These are phyloP conservation scores for Mesorhabditis spiculigera DNA, from an alignment of 2,888 invertebrate genomes.

Conservation along the genomic window DNA sequence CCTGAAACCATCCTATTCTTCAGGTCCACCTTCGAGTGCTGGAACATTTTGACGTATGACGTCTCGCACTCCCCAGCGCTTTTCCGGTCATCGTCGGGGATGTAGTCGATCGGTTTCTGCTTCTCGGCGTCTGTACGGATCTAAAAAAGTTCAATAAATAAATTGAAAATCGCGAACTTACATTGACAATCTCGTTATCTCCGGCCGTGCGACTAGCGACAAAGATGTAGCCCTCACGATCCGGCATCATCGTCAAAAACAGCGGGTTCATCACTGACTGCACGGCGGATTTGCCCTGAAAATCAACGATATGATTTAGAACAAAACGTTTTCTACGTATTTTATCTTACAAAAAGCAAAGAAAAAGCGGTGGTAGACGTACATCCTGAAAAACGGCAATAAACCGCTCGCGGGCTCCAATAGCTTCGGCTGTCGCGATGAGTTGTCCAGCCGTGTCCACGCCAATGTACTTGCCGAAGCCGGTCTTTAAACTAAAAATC, in stretches of 20 bases:
- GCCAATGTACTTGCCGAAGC: slow-evolving; percentile 91
- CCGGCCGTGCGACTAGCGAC: slow-evolving; percentile 74
- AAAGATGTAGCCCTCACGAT: slow-evolving; percentile 77
- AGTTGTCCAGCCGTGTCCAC: slow-evolving; percentile 81
- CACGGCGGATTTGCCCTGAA: slow-evolving; percentile 74
- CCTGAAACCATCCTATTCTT: slow-evolving; percentile 76
- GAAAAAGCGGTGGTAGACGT: slow-evolving; percentile 20
- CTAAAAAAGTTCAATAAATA: slow-evolving; percentile 32
- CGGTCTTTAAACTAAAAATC: slow-evolving; percentile 85
- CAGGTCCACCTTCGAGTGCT: slow-evolving; percentile 73
- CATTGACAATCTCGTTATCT: slow-evolving; percentile 72
- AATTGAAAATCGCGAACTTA: slow-evolving; percentile 37
- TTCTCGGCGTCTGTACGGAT: slow-evolving; percentile 62
- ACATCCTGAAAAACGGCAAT: slow-evolving; percentile 83
- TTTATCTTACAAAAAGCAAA: neutral
- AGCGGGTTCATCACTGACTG: slow-evolving; percentile 75
- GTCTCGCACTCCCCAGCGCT: slow-evolving; percentile 82
- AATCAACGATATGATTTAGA: slow-evolving; percentile 7
- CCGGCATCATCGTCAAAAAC: slow-evolving; percentile 77
- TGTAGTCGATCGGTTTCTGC: slow-evolving; percentile 68
- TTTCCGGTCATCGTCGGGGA: slow-evolving; percentile 83
- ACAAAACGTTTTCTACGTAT: neutral
- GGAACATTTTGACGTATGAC: slow-evolving; percentile 97
- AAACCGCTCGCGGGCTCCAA: slow-evolving; percentile 92
- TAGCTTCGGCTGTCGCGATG: slow-evolving; percentile 86